Percentiles rank a stretch among this genome's conserved stretches.
phyloP scores from a whole-genome alignment of 2,113 vertebrate species.

The Acanthochromis polyacanthus region DNA sequence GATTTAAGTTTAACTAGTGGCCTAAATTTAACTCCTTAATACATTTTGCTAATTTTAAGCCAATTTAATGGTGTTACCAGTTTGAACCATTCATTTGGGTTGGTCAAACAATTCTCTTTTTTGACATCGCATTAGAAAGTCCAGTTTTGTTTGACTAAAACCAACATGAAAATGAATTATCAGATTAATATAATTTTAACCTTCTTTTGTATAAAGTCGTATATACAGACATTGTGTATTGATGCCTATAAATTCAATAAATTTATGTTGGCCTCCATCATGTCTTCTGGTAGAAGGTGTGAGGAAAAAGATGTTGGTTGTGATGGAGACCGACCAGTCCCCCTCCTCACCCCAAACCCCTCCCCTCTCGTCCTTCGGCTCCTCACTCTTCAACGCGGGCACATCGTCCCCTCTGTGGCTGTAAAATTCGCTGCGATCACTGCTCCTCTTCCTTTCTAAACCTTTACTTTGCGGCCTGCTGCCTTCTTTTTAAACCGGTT shows the following conservation, averaged over 20 bases:
- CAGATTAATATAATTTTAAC: too few relatives aligned
- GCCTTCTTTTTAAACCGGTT: background rate
- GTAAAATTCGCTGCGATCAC: slow-evolving; percentile 59
- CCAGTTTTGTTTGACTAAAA: background rate
- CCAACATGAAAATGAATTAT: too few relatives aligned
- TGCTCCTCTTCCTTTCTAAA: slow-evolving; percentile 56
- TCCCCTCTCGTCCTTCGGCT: slow-evolving; percentile 18
- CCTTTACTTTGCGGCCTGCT: background rate
- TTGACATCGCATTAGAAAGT: background rate
- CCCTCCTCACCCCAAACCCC: background rate
- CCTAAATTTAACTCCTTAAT: too few relatives aligned
- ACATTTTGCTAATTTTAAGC: too few relatives aligned
- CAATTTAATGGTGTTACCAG: too few relatives aligned
- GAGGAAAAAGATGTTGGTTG: background rate
- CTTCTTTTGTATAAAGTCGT: too few relatives aligned
- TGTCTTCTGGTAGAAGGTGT: too few relatives aligned
- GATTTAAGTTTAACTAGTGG: too few relatives aligned
- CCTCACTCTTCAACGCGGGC: background rate
- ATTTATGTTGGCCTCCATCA: background rate
- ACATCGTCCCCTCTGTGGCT: background rate
- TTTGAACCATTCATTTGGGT: too few relatives aligned
- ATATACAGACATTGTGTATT: too few relatives aligned
- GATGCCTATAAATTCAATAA: too few relatives aligned
- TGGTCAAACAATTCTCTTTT: too few relatives aligned
- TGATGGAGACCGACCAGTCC: slow-evolving; percentile 7